Evolutionary conservation across 2,797 vertebrate genomes (phyloP).

Genomic region (Perodicticus potto): DNA sequence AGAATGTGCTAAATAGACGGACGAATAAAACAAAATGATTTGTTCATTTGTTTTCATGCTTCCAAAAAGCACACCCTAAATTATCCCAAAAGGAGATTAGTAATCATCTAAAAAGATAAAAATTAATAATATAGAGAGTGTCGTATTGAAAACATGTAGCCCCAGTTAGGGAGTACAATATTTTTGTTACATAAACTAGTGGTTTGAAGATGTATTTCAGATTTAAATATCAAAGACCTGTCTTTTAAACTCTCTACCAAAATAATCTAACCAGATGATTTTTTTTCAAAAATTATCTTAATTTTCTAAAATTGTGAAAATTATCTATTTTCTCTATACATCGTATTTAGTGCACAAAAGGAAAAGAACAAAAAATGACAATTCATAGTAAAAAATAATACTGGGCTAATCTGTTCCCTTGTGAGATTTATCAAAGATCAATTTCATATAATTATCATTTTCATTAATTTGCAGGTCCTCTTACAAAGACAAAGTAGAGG

Average conservation of each 20-base stretch:
- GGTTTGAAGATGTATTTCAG: background rate
- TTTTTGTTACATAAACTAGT: background rate
- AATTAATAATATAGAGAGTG: background rate
- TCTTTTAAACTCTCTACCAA: background rate
- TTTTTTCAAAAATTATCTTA: background rate
- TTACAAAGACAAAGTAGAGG: conserved; percentile 5
- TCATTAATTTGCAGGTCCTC: conserved; percentile 7
- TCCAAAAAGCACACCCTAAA: background rate
- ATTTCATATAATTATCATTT: background rate
- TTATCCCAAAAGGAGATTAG: background rate
- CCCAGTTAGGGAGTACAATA: background rate
- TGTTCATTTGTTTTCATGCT: background rate
- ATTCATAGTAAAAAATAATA: background rate
- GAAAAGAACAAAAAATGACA: background rate
- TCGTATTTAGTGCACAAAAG: background rate
- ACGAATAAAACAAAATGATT: background rate
- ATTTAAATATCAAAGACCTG: background rate
- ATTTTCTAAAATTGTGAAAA: background rate
- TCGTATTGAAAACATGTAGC: background rate
- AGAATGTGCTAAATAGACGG: background rate
- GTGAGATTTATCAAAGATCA: background rate
- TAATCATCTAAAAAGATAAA: background rate
- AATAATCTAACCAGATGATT: background rate
- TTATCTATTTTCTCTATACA: background rate
- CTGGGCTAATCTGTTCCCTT: background rate